Conservation (phyloP, 2,113 vertebrate species). For the Oryzias curvinotus region DNA sequence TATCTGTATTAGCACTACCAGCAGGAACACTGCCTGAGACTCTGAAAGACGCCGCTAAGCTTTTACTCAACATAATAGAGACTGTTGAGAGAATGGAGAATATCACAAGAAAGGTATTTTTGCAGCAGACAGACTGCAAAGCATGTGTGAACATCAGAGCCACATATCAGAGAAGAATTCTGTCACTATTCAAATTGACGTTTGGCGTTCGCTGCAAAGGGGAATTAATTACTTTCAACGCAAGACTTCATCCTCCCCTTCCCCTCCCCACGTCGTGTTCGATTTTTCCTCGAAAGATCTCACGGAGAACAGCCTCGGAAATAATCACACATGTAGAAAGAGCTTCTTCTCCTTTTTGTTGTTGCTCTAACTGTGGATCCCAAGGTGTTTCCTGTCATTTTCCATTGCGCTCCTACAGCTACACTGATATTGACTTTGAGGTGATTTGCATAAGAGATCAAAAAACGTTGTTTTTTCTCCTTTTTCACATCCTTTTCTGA, state of each 20-base stretch:
- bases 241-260: slow-evolving; percentile 1
- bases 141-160: slow-evolving; percentile 32
- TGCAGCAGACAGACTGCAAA: slow-evolving; percentile 7
- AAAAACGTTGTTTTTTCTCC: slow-evolving; percentile 12
- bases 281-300: slow-evolving; percentile 3
- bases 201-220: slow-evolving; percentile 29
- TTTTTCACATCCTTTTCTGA: slow-evolving; percentile 5
- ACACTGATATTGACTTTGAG: slow-evolving; percentile 32
- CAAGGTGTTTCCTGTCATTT: slow-evolving; percentile 14
- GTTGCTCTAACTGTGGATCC: slow-evolving; percentile 17
- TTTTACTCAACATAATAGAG: slow-evolving; percentile 28
- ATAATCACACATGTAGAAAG: slow-evolving; percentile 17
- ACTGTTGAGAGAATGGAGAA: slow-evolving; percentile 11
- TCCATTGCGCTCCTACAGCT: background rate
- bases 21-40: slow-evolving; percentile 23
- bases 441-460: slow-evolving; percentile 16
- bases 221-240: slow-evolving; percentile 23
- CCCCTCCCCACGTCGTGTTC: background rate
- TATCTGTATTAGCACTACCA: slow-evolving; percentile 11
- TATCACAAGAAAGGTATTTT: slow-evolving; percentile 34
- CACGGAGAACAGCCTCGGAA: slow-evolving; percentile 5
- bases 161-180: slow-evolving; percentile 24
- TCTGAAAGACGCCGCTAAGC: slow-evolving; percentile 1
- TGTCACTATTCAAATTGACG: slow-evolving; percentile 29
- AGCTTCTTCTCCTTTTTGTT: slow-evolving; percentile 2